Evolutionary conservation across 2,888 invertebrate genomes (phyloP), one percentile per base, ranked within the genome.

Genomic region (Eurytoma californica): DNA sequence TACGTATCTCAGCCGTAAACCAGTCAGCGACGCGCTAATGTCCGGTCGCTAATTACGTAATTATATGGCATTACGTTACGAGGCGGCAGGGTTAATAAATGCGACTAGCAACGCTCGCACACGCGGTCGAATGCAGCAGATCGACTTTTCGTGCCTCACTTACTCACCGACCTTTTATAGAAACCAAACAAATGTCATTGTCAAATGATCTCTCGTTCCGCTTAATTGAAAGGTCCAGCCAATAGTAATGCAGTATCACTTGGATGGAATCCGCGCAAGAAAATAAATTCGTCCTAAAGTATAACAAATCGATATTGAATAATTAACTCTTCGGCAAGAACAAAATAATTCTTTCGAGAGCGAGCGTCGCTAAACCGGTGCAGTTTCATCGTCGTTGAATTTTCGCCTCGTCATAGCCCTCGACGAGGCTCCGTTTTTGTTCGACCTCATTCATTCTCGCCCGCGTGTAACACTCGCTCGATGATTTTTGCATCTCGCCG

Each of bases 1-100:
- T 88, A 88, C 88, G 88, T 88, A 89, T 89, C 89, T 86, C 85
- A 85, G 79, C 83, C 83, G 86, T 88, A 89, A 89, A 88, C 86
- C 87, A 88, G 87, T 88, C 88, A 86, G 83, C 87, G 85, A 84
- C 84, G 86, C 84, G 86, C 87, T 87, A 88, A 87, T 86, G 86
- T 84, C 82, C 83, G 83, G 83, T 83, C 84, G 86, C 87, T 89
- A 89, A 90, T 89, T 89, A 88, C 86, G 87, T 90, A 90, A 90
- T 90, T 89, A 88, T 86, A 88, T 87, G 86, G 86, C 87, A 86
- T 89, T 88, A 87, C 83, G 86, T 86, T 86, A 85, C 86, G 81
- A 72, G 72, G 60, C 18, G n/a, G 14, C 20, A 0, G 65, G 83
- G 83, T 82, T 85, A 85, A 88, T 88, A 86, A 88, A 88, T 86